A percentile compares a stretch with the other conserved stretches of the same genome.
Conservation (phyloP, 1,140 invertebrate species). For the Nylanderia fulva region DNA sequence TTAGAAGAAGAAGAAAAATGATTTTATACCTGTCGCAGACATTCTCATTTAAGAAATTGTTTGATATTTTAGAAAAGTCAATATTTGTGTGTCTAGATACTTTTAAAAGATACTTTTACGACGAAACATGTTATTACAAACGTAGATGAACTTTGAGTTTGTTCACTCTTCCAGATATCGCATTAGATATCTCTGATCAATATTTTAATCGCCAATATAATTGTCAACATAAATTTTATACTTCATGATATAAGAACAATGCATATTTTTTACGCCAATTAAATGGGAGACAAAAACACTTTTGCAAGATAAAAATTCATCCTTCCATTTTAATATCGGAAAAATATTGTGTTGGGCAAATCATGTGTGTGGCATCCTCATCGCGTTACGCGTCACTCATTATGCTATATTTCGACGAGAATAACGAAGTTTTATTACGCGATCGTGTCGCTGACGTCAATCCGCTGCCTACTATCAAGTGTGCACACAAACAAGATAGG, state of each 20-base stretch:
- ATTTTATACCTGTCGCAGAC: neutral
- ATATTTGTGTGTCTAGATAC: neutral
- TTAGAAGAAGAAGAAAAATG: neutral
- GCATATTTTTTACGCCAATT: neutral
- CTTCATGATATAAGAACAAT: neutral
- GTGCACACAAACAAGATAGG: constrained; percentile 48
- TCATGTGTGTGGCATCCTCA: constrained; percentile 19
- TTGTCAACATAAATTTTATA: neutral
- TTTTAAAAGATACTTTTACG: neutral
- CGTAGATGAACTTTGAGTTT: neutral
- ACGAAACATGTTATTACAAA: neutral
- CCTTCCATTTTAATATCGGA: neutral
- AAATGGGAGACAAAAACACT: neutral
- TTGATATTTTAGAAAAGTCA: neutral
- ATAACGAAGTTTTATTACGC: constrained; percentile 59
- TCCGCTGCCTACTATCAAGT: constrained; percentile 47
- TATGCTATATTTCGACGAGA: constrained; percentile 38
- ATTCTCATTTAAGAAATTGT: neutral
- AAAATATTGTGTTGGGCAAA: constrained; percentile 46
- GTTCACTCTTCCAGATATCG: neutral
- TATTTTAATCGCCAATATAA: neutral
- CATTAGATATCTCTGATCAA: neutral
- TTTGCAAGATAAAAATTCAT: neutral
- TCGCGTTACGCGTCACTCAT: constrained; percentile 46
- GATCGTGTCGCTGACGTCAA: constrained; percentile 59